These are phyloP conservation scores for Ochropacha duplaris DNA, from an alignment of 2,888 invertebrate species.

Conservation along the genomic window DNA sequence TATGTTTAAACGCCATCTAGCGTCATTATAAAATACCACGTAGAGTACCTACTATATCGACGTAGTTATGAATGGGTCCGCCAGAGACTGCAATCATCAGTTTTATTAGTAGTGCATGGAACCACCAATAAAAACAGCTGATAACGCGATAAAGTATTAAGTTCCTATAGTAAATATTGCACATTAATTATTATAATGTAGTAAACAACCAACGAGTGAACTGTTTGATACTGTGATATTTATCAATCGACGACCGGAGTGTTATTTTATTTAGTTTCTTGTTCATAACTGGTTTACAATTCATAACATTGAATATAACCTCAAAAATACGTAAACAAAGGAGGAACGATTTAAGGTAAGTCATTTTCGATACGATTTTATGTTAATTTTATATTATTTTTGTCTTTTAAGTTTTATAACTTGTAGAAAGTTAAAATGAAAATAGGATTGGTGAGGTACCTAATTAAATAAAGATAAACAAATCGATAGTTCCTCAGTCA, in stretches of 20 bases:
- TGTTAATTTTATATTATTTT: neutral
- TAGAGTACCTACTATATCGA: slow-evolving; percentile 14
- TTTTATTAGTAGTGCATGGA: slow-evolving; percentile 16
- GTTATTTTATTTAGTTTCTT: neutral
- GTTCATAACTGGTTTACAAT: neutral
- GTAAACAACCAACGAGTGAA: neutral
- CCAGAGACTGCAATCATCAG: slow-evolving; percentile 22
- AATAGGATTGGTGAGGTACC: no score
- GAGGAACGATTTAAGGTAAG: slow-evolving; percentile 25
- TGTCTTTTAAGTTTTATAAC: neutral
- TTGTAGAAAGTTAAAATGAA: no score
- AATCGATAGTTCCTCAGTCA: neutral
- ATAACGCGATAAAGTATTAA: slow-evolving; percentile 2
- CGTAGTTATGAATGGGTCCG: slow-evolving; percentile 25
- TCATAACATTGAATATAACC: slow-evolving; percentile 34
- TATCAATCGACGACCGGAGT: neutral
- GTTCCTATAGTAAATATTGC: neutral
- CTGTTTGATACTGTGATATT: neutral
- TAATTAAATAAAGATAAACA: neutral
- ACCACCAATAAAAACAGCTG: slow-evolving; percentile 4
- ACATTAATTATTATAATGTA: neutral
- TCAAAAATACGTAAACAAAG: slow-evolving; percentile 36
- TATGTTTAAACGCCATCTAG: neutral
- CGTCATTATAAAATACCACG: neutral
- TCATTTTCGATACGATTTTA: neutral